These are phyloP conservation scores for Baccha elongata DNA, from an alignment of 2,888 invertebrate species.

Conservation along the genomic window DNA sequence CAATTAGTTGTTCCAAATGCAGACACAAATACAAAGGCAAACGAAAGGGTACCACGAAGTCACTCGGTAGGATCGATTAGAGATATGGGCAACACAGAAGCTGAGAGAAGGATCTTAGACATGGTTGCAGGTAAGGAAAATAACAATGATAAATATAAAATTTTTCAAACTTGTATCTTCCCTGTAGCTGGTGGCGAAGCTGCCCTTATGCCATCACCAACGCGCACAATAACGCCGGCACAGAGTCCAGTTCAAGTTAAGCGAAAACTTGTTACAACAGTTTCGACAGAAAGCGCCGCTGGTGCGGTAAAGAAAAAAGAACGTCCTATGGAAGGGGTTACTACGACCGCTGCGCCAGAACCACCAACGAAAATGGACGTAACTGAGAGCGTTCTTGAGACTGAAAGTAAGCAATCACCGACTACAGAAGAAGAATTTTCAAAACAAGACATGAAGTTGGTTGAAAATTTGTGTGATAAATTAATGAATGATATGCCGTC, in stretches of 20 bases:
- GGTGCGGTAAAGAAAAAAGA: conserved; percentile 86
- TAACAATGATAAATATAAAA: neutral
- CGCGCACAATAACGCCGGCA: conserved; percentile 84
- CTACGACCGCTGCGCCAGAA: conserved; percentile 68
- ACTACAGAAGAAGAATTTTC: conserved; percentile 74
- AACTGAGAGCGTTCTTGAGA: conserved; percentile 75
- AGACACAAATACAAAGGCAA: conserved; percentile 81
- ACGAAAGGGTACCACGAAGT: conserved; percentile 84
- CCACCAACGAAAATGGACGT: conserved; percentile 77
- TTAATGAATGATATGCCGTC: conserved; percentile 76
- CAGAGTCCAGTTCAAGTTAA: conserved; percentile 85
- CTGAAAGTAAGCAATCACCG: conserved; percentile 69
- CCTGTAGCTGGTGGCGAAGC: conserved; percentile 82
- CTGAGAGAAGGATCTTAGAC: conserved; percentile 89
- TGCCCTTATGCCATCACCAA: conserved; percentile 85
- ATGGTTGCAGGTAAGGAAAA: conserved; percentile 85
- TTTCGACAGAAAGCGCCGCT: conserved; percentile 86
- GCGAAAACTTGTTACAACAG: conserved; percentile 89
- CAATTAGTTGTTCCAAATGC: conserved; percentile 88
- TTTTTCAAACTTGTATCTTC: conserved; percentile 76
- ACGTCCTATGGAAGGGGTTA: conserved; percentile 81
- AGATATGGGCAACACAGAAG: conserved; percentile 88
- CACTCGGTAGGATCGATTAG: conserved; percentile 90
- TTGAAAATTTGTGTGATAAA: conserved; percentile 80
- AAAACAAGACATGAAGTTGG: conserved; percentile 78